These are phyloP conservation scores for Poeciliopsis infans DNA, from an alignment of 2,797 vertebrate genomes.

Conservation along the genomic window DNA sequence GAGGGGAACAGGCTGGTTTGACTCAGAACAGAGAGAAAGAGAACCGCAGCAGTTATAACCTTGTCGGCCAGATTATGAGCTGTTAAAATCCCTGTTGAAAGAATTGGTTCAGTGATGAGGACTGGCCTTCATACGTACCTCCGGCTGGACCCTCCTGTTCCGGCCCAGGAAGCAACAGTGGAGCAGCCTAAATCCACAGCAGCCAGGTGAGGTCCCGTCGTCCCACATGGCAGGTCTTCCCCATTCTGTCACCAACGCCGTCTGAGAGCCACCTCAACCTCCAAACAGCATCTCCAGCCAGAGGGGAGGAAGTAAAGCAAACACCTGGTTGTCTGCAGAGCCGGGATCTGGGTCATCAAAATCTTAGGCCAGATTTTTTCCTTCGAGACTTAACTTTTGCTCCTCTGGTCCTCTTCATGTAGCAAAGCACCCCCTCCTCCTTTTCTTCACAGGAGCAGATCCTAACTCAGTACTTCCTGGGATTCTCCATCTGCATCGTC, in stretches of 20 bases:
- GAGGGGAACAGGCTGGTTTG: neutral
- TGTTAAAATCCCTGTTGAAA: conserved; percentile 3
- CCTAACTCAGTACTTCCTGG: conserved; percentile 20
- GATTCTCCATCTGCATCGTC: conserved; percentile 17
- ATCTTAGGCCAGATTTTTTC: neutral
- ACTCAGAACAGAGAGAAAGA: no score
- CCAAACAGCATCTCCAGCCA: conserved; percentile 27
- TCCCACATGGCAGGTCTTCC: conserved; percentile 74
- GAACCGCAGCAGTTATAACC: neutral
- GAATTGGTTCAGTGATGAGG: conserved; percentile 3
- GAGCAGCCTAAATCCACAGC: conserved; percentile 77
- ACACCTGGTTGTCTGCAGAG: conserved; percentile 3
- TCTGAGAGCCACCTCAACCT: conserved; percentile 44
- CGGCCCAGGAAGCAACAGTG: conserved; percentile 79
- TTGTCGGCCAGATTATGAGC: neutral
- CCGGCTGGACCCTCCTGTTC: conserved; percentile 78
- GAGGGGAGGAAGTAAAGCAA: neutral
- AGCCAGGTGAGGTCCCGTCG: conserved; percentile 71
- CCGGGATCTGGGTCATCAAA: neutral
- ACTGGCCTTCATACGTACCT: conserved; percentile 67
- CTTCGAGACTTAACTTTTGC: conserved; percentile 1
- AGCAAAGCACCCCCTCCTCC: conserved; percentile 5
- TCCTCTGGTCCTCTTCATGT: conserved; percentile 19
- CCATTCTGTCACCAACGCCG: conserved; percentile 71
- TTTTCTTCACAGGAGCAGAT: conserved; percentile 13